These are phyloP conservation scores for Heliocidaris erythrogramma DNA, from an alignment of 35 echinoderm and acorn worm genomes.

Conservation along the genomic window DNA sequence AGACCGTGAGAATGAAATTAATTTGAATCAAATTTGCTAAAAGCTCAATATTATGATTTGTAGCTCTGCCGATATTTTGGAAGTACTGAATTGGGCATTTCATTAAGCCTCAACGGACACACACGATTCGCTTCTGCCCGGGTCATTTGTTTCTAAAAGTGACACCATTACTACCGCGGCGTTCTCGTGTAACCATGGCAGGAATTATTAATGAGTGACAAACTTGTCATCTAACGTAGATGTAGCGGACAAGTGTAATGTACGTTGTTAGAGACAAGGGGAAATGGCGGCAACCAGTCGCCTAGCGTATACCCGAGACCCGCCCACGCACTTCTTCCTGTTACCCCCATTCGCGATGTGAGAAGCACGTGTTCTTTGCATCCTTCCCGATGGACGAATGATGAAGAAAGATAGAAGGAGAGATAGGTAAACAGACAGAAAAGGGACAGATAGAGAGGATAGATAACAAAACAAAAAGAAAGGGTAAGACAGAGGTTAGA, in stretches of 20 bases:
- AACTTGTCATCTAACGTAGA: neutral
- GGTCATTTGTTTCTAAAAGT: neutral
- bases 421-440: no score
- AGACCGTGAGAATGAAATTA: no score
- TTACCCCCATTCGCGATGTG: neutral
- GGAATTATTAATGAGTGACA: neutral
- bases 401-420: neutral
- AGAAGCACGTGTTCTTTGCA: neutral
- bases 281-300: neutral
- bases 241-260: neutral
- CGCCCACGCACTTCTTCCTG: neutral
- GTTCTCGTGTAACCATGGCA: neutral
- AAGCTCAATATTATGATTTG: no score
- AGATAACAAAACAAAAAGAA: no score
- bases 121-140: neutral
- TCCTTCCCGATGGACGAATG: neutral
- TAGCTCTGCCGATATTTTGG: no score
- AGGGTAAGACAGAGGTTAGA: neutral
- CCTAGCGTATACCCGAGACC: neutral
- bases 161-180: neutral
- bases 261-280: neutral
- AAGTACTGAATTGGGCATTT: neutral
- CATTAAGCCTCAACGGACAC: neutral
- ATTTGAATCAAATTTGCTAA: no score
- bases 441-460: no score